phyloP scores from a whole-genome alignment of 2,888 invertebrate species.

The Idaea biselata region DNA sequence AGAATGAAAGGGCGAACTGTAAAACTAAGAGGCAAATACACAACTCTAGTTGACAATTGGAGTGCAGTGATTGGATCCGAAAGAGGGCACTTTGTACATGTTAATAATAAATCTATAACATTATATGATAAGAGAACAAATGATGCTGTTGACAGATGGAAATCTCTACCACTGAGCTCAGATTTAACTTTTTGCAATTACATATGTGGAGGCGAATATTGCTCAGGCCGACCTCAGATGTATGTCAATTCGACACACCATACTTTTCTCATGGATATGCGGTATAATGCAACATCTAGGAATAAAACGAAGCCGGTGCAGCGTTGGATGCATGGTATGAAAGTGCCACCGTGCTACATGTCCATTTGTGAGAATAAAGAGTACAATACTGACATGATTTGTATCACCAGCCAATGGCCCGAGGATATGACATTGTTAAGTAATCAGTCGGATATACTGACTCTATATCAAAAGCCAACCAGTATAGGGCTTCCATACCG shows the following conservation, averaged over 20 bases:
- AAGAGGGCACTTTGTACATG: slow-evolving; percentile 53
- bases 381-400: slow-evolving; percentile 56
- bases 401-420: slow-evolving; percentile 67
- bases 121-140: slow-evolving; percentile 68
- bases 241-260: slow-evolving; percentile 66
- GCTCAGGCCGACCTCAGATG: slow-evolving; percentile 44
- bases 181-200: slow-evolving; percentile 56
- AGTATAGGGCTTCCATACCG: slow-evolving; percentile 60
- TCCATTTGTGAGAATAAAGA: slow-evolving; percentile 52
- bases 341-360: slow-evolving; percentile 70
- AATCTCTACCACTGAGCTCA: slow-evolving; percentile 41
- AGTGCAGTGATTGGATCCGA: slow-evolving; percentile 59
- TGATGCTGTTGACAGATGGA: slow-evolving; percentile 44
- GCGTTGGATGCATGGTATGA: slow-evolving; percentile 81
- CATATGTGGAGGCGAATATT: slow-evolving; percentile 55
- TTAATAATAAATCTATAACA: slow-evolving; percentile 49
- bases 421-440: slow-evolving; percentile 65
- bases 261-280: slow-evolving; percentile 60
- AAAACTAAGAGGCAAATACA: slow-evolving; percentile 44
- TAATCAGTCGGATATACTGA: slow-evolving; percentile 49
- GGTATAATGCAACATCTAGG: slow-evolving; percentile 41
- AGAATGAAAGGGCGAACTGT: slow-evolving; percentile 55
- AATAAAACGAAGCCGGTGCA: slow-evolving; percentile 55
- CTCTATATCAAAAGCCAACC: slow-evolving; percentile 35
- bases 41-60: slow-evolving; percentile 60